Base-by-base conservation (phyloP, 1,140 invertebrate species). In the Aradophagus sp. region DNA sequence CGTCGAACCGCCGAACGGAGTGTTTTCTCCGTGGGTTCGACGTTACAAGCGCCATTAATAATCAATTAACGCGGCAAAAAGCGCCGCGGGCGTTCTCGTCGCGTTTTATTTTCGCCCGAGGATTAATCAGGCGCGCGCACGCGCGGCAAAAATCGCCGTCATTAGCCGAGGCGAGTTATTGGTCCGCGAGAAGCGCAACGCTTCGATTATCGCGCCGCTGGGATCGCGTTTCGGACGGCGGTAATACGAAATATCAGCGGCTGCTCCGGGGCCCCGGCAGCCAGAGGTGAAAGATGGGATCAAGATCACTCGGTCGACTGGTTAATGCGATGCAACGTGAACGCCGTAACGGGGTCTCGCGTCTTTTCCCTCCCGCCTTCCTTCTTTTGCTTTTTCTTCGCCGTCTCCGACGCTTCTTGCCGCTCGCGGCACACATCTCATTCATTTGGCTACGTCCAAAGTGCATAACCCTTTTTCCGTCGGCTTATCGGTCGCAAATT, bases 281-380 rank as follows among this genome's bases (percentile, higher is more conserved):
- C 67, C 47, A 48, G 56, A 77, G 67, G 70, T 75, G 71, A 76
- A 70, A 77, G 74, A 77, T 77, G 63, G 70, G 78, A 83, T 83
- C 80, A 82, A 77, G 83, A 83, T 84, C 80, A 84, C 76, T 84
- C 79, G 81, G 82, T 84, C 82, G 82, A 75, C 76, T 81, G 82
- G 81, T 83, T 84, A 84, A 84, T 83, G 78, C 78, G 73, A 84
- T 84, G 81, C 79, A 81, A 79, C 74, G 68, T 75, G 77, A 75
- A 68, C 77, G 76, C 75, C 68, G 73, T 82, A 81, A 82, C 80
- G 80, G 79, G 47, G 41, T 65, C 68, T 59, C 56, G 32, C 67
- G 44, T 66, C 61, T 42, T 58, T 74, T 53, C 17, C 39, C 34
- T 26, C 27, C 34, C 72, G 48, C 17, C 39, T 36, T 26, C 27